Conservation (phyloP, 2,113 vertebrate genomes). For the Mus spicilegus region DNA sequence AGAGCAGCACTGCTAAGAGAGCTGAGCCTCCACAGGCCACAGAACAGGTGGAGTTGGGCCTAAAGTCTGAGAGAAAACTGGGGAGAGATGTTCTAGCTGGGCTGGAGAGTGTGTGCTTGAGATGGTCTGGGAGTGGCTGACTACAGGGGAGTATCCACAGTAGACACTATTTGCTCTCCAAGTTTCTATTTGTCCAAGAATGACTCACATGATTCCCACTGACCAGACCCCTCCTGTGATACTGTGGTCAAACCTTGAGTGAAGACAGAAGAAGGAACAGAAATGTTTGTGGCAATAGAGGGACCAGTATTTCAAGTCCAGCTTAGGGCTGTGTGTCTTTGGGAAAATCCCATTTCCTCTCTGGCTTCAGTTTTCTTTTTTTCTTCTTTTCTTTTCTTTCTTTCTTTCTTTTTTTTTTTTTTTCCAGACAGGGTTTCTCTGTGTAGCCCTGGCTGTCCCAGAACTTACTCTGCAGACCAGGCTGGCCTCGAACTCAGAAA, state of each 20-base stretch:
- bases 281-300: background rate
- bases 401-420: no score
- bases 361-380: background rate
- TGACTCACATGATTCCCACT: background rate
- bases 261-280: background rate
- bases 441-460: no score
- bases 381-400: background rate
- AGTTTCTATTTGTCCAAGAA: slow-evolving; percentile 63
- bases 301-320: background rate
- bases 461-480: no score
- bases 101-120: background rate
- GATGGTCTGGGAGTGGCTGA: background rate
- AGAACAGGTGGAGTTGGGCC: background rate
- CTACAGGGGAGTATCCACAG: background rate
- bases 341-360: slow-evolving; percentile 3
- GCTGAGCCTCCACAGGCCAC: background rate
- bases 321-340: background rate
- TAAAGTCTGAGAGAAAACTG: background rate
- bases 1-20: background rate
- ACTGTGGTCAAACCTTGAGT: background rate
- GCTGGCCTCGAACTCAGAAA: no score
- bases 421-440: no score
- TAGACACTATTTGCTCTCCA: background rate
- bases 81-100: background rate
- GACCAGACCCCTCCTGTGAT: background rate